Evolutionary conservation across 2,113 vertebrate genomes (phyloP).

Genomic region (Indicator indicator): DNA sequence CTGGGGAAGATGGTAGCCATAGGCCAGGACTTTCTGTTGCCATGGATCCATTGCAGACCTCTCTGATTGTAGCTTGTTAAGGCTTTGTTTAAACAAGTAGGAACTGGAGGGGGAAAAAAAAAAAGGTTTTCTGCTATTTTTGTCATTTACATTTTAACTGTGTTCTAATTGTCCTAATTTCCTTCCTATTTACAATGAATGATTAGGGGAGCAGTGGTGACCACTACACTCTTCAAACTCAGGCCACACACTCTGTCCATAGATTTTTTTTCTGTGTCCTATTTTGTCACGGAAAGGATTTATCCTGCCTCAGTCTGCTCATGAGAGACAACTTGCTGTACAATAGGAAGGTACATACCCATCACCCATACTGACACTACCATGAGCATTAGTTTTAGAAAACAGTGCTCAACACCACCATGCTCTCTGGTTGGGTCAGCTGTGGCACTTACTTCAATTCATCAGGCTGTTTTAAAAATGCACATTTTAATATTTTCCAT

Average conservation of each 20-base stretch:
- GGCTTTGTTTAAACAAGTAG: conserved; percentile 85
- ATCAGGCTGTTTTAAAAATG: background rate
- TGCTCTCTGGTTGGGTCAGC: background rate
- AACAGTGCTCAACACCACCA: background rate
- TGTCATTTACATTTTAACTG: conserved; percentile 84
- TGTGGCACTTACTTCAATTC: background rate
- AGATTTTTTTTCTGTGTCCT: background rate
- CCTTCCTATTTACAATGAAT: conserved; percentile 50
- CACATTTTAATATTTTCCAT: background rate
- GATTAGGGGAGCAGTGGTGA: background rate
- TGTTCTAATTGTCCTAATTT: conserved; percentile 70
- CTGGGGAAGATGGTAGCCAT: conserved; percentile 68
- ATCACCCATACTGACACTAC: background rate
- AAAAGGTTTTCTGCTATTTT: conserved; percentile 72
- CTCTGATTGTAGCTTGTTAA: conserved; percentile 81
- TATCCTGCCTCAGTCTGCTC: background rate
- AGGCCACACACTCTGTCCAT: background rate
- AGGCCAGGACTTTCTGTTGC: conserved; percentile 75
- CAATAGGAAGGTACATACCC: background rate
- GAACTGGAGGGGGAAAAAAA: background rate
- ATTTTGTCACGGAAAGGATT: background rate
- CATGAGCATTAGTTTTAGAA: background rate
- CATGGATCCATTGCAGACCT: conserved; percentile 78
- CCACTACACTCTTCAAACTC: background rate
- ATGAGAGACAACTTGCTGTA: background rate